Percentiles rank a stretch among this genome's conserved stretches.
These are phyloP conservation scores for Diaprepes abbreviatus DNA, from an alignment of 2,888 invertebrate species.

Conservation along the genomic window DNA sequence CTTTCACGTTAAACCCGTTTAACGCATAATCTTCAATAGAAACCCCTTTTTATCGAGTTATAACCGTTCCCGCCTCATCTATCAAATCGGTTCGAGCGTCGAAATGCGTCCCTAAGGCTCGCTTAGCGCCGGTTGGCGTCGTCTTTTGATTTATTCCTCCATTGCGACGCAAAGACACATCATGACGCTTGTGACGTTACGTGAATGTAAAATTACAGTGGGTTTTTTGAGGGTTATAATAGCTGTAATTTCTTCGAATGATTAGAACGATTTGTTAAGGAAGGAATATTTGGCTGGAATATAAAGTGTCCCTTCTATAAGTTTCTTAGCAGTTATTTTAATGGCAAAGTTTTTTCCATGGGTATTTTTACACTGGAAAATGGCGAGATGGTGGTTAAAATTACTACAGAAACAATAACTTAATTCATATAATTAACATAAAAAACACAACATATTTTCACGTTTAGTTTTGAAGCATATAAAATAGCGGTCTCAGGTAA, in stretches of 20 bases:
- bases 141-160: conserved; percentile 57
- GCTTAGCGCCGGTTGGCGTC: conserved; percentile 57
- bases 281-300: conserved; percentile 12
- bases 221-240: conserved; percentile 42
- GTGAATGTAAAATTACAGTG: conserved; percentile 36
- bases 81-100: conserved; percentile 44
- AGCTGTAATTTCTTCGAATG: conserved; percentile 42
- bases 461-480: too few species aligned
- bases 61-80: conserved; percentile 41
- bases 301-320: neutral
- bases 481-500: too few species aligned
- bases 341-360: too few species aligned
- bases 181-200: conserved; percentile 23
- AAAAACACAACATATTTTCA: too few species aligned
- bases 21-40: conserved; percentile 14
- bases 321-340: too few species aligned
- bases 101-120: conserved; percentile 61
- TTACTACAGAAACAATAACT: too few species aligned
- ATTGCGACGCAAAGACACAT: conserved; percentile 42
- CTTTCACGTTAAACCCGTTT: conserved; percentile 26
- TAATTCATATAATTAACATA: too few species aligned
- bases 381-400: too few species aligned
- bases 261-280: conserved; percentile 46
- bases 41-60: conserved; percentile 42
- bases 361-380: too few species aligned